Conservation (phyloP, 2,888 invertebrate genomes). For the Arrhopalites spinosus region DNA sequence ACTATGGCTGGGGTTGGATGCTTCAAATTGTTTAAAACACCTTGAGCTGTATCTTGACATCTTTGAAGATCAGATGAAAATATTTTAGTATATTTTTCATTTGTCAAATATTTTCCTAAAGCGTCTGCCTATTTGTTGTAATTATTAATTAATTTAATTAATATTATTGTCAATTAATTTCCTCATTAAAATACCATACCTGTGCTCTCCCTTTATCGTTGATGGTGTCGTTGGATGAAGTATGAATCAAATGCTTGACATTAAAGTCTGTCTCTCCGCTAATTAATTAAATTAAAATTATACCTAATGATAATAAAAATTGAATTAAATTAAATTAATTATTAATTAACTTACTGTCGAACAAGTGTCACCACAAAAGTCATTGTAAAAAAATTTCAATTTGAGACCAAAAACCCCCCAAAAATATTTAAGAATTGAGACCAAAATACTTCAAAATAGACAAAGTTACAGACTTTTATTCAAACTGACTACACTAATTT, state of each 20-base stretch:
- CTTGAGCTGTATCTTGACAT: slow-evolving; percentile 28
- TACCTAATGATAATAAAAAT: neutral
- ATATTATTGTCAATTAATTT: too few relatives aligned
- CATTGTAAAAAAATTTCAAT: neutral
- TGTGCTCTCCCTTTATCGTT: slow-evolving; percentile 18
- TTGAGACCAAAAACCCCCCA: too few relatives aligned
- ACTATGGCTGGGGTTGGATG: slow-evolving; percentile 2
- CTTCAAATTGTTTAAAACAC: slow-evolving; percentile 3
- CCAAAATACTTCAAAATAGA: too few relatives aligned
- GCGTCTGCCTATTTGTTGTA: slow-evolving; percentile 8
- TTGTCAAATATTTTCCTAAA: slow-evolving; percentile 20
- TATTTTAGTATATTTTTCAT: slow-evolving; percentile 20
- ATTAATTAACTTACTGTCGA: slow-evolving; percentile 18
- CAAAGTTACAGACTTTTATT: too few relatives aligned
- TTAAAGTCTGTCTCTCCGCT: slow-evolving; percentile 29
- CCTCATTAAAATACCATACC: slow-evolving; percentile 1
- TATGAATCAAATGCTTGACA: slow-evolving; percentile 15
- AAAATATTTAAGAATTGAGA: too few relatives aligned
- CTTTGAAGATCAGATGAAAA: slow-evolving; percentile 33
- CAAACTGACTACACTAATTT: too few relatives aligned
- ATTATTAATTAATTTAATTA: too few relatives aligned
- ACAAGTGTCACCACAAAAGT: slow-evolving; percentile 7
- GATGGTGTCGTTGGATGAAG: slow-evolving; percentile 6
- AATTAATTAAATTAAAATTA: neutral
- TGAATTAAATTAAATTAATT: neutral